phyloP scores from a whole-genome alignment of 1,140 invertebrate genomes.

The Diploscapter pachys region DNA sequence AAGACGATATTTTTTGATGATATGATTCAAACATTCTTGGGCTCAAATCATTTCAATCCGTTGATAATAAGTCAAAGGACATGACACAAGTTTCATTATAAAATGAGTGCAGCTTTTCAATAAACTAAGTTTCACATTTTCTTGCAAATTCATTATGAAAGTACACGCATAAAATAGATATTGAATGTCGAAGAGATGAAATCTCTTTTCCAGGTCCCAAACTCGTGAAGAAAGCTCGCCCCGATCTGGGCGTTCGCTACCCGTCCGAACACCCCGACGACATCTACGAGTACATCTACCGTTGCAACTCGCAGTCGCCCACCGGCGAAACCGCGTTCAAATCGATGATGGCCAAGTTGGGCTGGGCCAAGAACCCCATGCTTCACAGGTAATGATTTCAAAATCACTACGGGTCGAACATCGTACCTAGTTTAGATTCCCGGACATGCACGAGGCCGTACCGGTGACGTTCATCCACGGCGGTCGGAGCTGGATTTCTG shows the following conservation, averaged over 20 bases:
- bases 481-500: slow-evolving; percentile 77
- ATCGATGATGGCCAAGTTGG: slow-evolving; percentile 80
- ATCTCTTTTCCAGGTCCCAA: slow-evolving; percentile 34
- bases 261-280: slow-evolving; percentile 70
- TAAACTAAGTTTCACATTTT: no score
- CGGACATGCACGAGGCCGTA: slow-evolving; percentile 67
- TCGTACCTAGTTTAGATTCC: slow-evolving; percentile 12
- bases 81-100: no score
- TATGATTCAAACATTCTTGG: no score
- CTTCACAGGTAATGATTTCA: slow-evolving; percentile 65
- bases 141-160: no score
- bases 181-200: no score
- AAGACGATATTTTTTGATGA: slow-evolving; percentile 6
- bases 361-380: slow-evolving; percentile 94
- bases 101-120: no score
- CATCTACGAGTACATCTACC: slow-evolving; percentile 88
- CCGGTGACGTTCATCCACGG: slow-evolving; percentile 82
- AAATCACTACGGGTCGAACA: background rate
- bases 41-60: no score
- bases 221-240: slow-evolving; percentile 65
- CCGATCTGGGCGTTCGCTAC: slow-evolving; percentile 84
- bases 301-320: slow-evolving; percentile 87
- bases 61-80: no score
- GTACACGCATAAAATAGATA: slow-evolving; percentile 5
- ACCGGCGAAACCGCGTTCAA: slow-evolving; percentile 91